These are phyloP conservation scores for Pinna nobilis DNA, from an alignment of 1,140 invertebrate genomes.

Conservation along the genomic window DNA sequence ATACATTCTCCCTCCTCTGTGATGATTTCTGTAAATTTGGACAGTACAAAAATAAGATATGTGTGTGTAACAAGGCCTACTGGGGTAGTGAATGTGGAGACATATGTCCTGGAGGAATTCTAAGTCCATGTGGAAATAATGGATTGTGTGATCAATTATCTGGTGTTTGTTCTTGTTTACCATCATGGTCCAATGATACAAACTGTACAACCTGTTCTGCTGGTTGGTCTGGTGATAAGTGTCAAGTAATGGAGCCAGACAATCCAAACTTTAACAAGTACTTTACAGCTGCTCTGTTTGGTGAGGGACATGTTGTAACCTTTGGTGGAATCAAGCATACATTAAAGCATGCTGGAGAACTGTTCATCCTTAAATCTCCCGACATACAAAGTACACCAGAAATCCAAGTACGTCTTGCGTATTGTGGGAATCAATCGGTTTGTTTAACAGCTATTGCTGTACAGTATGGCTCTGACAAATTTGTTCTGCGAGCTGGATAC, in stretches of 20 bases:
- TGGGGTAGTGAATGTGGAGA: constrained; percentile 51
- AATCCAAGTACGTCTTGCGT: constrained; percentile 34
- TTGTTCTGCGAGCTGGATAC: constrained; percentile 40
- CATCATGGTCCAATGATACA: constrained; percentile 24
- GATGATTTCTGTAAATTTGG: constrained; percentile 50
- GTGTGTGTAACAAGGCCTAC: constrained; percentile 49
- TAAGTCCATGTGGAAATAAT: constrained; percentile 42
- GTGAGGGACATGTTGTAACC: constrained; percentile 33
- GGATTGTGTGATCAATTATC: constrained; percentile 45
- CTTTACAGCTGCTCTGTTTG: constrained; percentile 19
- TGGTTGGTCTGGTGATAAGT: constrained; percentile 50
- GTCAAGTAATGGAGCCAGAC: constrained; percentile 17
- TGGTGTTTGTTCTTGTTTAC: constrained; percentile 47
- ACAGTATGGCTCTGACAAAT: constrained; percentile 5
- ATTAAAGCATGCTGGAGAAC: constrained; percentile 40
- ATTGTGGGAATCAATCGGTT: constrained; percentile 31
- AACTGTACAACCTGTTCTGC: constrained; percentile 46
- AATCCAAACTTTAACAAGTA: background rate
- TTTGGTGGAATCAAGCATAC: constrained; percentile 32
- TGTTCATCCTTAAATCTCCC: constrained; percentile 23
- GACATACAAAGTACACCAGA: constrained; percentile 7
- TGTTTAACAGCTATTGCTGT: constrained; percentile 40
- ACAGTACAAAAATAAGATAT: constrained; percentile 19
- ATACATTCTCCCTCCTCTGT: constrained; percentile 37
- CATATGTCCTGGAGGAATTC: constrained; percentile 49